Base-by-base conservation (phyloP, 2,888 invertebrate species). In the Platycheirus rosarum region DNA sequence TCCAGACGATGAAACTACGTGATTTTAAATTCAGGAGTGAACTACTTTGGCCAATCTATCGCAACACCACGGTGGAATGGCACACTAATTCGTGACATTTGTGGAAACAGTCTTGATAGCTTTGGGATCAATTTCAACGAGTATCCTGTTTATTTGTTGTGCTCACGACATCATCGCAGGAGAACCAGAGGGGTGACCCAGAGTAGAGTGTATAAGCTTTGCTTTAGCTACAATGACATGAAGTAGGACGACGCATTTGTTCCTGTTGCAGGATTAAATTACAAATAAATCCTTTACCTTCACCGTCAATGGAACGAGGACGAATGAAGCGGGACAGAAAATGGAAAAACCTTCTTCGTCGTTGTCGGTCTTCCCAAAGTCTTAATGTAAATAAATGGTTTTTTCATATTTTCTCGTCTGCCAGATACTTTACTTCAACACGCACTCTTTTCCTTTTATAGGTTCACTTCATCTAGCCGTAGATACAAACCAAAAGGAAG, bases 211-310 rank as follows among this genome's bases (percentile, higher is more conserved):
- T 48, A 20, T 82, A 82, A 82, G 76, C 82, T 69, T 77, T 76
- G 23, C 77, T 32, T 63, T 46, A 68, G 44, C 63, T 29, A 49
- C 51, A 20, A 57, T 63, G 44, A 77, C 82, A 82, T 82, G 82
- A 76, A 82, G 71, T 49, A 77, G 82, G 63, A 77, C 82, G 77
- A 77, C 71, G 82, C 77, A 77, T 82, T 82, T 82, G 62, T 68
- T 68, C 77, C 68, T 68, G 77, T 57, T 77, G 16, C 71, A 73
- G 77, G 82, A 82, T 82, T 82, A 77, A 68, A 76, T 73, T 77
- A 73, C 73, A 68, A 57, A 73, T 68, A 77, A 82, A 82, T 73
- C 71, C 71, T 73, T 77, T 77, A 63, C 70, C 60, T 68, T 68
- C n/a, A n/a, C 26, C 14, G 23, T 57, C 26, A n/a, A n/a, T 20